Evolutionary conservation across 1,140 invertebrate genomes (phyloP).

Genomic region (Drosophila takahashii): DNA sequence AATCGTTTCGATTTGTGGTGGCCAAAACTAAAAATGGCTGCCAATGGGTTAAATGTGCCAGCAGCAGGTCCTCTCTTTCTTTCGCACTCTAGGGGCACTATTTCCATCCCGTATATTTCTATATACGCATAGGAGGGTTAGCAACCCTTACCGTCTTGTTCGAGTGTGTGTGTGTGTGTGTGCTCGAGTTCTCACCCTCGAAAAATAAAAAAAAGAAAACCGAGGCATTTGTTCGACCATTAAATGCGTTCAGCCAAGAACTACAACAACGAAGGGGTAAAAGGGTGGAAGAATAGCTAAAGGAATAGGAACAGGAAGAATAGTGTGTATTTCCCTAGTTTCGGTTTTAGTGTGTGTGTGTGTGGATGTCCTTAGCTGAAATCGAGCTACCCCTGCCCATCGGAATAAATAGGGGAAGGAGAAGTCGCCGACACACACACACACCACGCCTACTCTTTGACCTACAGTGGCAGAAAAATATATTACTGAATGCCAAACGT

Average conservation of each 20-base stretch:
- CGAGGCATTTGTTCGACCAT: constrained; percentile 53
- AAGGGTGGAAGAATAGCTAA: constrained; percentile 2
- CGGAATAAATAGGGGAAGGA: constrained; percentile 13
- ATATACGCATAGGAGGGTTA: constrained; percentile 20
- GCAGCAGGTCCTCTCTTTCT: constrained; percentile 17
- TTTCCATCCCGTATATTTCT: constrained; percentile 22
- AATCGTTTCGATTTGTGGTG: constrained; percentile 21
- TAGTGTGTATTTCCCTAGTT: constrained; percentile 38
- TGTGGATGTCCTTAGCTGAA: constrained; percentile 34
- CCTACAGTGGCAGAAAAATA: constrained; percentile 24
- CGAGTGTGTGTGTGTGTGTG: constrained; percentile 5
- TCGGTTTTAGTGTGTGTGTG: background rate
- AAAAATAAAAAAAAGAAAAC: constrained; percentile 3
- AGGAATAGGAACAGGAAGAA: constrained; percentile 40
- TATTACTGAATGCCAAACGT: no score
- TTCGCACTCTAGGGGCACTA: constrained; percentile 16
- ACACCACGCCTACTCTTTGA: constrained; percentile 46
- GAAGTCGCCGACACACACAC: constrained; percentile 5
- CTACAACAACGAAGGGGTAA: background rate
- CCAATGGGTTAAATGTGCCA: constrained; percentile 42
- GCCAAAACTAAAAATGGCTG: constrained; percentile 41
- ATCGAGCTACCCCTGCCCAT: constrained; percentile 33
- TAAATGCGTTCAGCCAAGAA: constrained; percentile 63
- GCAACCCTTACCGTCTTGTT: constrained; percentile 36
- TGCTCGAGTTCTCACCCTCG: constrained; percentile 32